Evolutionary conservation across 2,113 vertebrate genomes (phyloP), one percentile per base, ranked within the genome.

Genomic region (Gallinago undulata): DNA sequence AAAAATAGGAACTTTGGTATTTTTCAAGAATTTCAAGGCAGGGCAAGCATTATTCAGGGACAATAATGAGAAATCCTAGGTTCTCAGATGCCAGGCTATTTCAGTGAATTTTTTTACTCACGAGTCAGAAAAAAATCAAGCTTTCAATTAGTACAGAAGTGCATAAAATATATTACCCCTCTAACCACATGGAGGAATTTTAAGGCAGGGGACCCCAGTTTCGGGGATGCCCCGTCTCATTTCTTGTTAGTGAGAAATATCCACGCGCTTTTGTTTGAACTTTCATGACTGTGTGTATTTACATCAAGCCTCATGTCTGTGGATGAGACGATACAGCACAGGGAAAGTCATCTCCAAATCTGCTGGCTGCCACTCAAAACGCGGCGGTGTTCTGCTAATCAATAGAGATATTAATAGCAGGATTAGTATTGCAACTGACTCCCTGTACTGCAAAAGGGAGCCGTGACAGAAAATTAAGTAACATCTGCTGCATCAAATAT

Each of bases 291-390:
- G 24, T 8, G 11, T 0, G 0, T 64, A 23, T 64, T 70, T 76
- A 35, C 0, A 1, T 51, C 16, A 70, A 59, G n/a, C 33, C n/a
- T 72, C 11, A 2, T 16, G 30, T 48, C 37, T 0, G 1, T 16
- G 30, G 19, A 18, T 47, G 27, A 72, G 51, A 90, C n/a, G 64
- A 33, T 37, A 48, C 30, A 48, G 28, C 43, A 31, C 18, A 23
- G 69, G 62, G 48, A 69, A 59, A 53, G 43, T 27, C 57, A 70
- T 8, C 25, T 59, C 39, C 14, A 39, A 64, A 59, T 2, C 8
- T 68, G 55, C 41, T 80, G 63, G 68, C 48, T 80, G 62, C 13
- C 25, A 33, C 57, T 60, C 45, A 22, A 60, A 59, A 57, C 28
- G 24, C 48, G 33, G 27, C 0, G 0, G 9, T 47, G 47, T 48